Percentiles rank a stretch among this genome's conserved stretches.
Conservation (phyloP, 2,888 invertebrate genomes). For the Athetis lepigone region DNA sequence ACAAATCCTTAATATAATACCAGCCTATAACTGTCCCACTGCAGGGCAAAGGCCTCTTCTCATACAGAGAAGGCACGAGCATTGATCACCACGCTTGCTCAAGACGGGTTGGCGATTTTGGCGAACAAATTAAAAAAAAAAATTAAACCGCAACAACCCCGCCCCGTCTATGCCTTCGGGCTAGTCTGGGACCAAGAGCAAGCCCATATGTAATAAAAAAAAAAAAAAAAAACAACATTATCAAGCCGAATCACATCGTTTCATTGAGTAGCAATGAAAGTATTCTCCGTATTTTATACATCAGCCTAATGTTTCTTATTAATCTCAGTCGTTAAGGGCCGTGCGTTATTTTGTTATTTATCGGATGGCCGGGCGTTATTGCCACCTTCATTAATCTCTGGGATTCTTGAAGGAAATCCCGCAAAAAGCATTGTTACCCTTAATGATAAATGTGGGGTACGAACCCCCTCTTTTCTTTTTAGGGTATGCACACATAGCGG, state of each 20-base stretch:
- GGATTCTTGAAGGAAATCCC: constrained; percentile 88
- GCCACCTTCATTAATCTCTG: constrained; percentile 87
- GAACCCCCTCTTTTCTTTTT: constrained; percentile 59
- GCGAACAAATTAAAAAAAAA: constrained; percentile 26
- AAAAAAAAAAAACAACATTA: constrained; percentile 26
- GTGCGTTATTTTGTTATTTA: constrained; percentile 88
- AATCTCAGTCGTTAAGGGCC: constrained; percentile 81
- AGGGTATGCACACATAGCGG: constrained; percentile 50
- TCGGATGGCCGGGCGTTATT: constrained; percentile 85
- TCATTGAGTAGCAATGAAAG: constrained; percentile 59
- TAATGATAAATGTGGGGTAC: constrained; percentile 85
- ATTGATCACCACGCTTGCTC: too few relatives aligned
- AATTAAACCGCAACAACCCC: constrained; percentile 7
- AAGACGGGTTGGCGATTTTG: too few relatives aligned
- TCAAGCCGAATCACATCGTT: constrained; percentile 34
- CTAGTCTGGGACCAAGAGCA: too few relatives aligned
- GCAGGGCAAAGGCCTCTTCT: too few relatives aligned
- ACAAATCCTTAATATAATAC: too few relatives aligned
- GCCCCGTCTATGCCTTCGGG: too few relatives aligned
- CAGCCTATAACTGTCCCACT: too few relatives aligned
- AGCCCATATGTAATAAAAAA: too few relatives aligned
- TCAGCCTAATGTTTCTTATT: constrained; percentile 79
- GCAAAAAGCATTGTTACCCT: constrained; percentile 87
- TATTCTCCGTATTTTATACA: constrained; percentile 66
- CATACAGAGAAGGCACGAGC: too few relatives aligned